phyloP scores from a whole-genome alignment of 2,888 invertebrate genomes.

The Tinea pellionella region DNA sequence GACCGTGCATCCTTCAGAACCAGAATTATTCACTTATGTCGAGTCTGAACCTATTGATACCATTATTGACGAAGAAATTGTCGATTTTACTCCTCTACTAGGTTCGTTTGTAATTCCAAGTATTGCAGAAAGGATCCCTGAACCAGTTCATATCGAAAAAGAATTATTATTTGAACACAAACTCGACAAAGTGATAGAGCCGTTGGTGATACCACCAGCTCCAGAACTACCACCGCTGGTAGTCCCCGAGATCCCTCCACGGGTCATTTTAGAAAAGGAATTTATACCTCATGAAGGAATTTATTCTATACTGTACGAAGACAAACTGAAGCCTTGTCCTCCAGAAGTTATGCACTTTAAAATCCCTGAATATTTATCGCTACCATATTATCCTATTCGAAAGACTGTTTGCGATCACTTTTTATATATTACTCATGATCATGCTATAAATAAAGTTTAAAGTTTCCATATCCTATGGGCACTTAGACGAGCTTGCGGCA shows the following conservation, averaged over 20 bases:
- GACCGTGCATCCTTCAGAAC: not conserved
- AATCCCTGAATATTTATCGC: not conserved
- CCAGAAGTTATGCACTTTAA: not conserved
- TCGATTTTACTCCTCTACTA: not conserved
- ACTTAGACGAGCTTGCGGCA: not conserved
- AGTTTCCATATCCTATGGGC: not conserved
- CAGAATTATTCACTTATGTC: not conserved
- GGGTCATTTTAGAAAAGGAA: not conserved
- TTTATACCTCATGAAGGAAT: not conserved
- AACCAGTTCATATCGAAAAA: not conserved
- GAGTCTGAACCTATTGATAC: constrained; percentile 14
- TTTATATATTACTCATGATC: not conserved
- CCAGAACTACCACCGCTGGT: constrained; percentile 22
- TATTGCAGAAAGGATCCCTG: not conserved
- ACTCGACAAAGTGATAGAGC: not conserved
- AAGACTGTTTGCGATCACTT: not conserved
- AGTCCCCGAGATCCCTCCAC: constrained; percentile 19
- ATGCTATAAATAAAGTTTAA: not conserved
- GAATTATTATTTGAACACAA: not conserved
- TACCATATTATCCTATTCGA: not conserved
- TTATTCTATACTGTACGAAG: not conserved
- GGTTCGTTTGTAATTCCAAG: not conserved
- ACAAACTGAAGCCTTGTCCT: not conserved
- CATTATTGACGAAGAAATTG: not conserved
- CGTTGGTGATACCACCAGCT: constrained; percentile 17